phyloP scores from a whole-genome alignment of 2,888 invertebrate genomes.

The Cerastis leucographa region DNA sequence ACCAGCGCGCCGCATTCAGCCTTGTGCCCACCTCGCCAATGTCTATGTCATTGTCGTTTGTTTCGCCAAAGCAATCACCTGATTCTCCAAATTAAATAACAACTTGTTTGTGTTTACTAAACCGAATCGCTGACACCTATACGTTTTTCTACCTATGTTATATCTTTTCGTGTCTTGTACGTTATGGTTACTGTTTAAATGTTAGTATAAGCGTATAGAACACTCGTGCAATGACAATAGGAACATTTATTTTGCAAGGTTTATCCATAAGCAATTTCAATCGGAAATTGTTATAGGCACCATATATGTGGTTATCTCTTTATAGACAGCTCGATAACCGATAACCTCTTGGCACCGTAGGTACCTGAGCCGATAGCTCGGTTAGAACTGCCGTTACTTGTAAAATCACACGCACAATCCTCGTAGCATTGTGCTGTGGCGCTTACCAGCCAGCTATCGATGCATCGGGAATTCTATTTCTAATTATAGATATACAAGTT shows the following conservation, averaged over 20 bases:
- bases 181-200: background rate
- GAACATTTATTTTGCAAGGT: constrained; percentile 48
- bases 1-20: constrained; percentile 79
- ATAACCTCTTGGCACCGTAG: constrained; percentile 85
- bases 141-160: background rate
- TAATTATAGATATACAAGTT: constrained; percentile 64
- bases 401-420: constrained; percentile 85
- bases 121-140: constrained; percentile 9
- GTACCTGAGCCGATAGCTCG: constrained; percentile 82
- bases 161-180: background rate
- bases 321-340: constrained; percentile 83
- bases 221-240: constrained; percentile 37
- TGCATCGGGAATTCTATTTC: constrained; percentile 69
- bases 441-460: constrained; percentile 66
- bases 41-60: constrained; percentile 81
- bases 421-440: constrained; percentile 75
- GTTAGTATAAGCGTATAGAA: background rate
- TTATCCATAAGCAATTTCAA: constrained; percentile 61
- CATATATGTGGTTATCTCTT: constrained; percentile 70
- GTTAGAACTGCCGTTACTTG: constrained; percentile 86
- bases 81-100: constrained; percentile 67
- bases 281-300: constrained; percentile 68
- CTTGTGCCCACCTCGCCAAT: constrained; percentile 75
- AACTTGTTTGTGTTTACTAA: constrained; percentile 39
- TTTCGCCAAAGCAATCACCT: constrained; percentile 68